Conservation (phyloP, 1,140 invertebrate species). For the Phenacoccus solenopsis region DNA sequence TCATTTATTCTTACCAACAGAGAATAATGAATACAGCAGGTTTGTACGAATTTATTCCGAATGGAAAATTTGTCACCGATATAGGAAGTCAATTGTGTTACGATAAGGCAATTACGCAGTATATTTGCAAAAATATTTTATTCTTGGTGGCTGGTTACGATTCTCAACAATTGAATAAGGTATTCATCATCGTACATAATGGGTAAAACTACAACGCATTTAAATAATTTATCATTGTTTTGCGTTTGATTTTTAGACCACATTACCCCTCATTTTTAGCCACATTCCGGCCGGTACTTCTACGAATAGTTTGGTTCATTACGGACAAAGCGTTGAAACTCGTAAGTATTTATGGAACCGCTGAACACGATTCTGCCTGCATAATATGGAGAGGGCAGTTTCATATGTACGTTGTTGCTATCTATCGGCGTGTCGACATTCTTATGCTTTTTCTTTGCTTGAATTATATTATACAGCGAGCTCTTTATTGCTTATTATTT, state of each 20-base stretch:
- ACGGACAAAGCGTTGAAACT: slow-evolving; percentile 34
- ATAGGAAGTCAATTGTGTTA: slow-evolving; percentile 21
- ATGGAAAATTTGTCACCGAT: slow-evolving; percentile 32
- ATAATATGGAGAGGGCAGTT: too few relatives aligned
- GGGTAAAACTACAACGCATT: not conserved
- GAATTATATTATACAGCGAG: too few relatives aligned
- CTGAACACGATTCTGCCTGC: too few relatives aligned
- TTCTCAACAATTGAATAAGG: slow-evolving; percentile 27
- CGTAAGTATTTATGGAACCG: too few relatives aligned
- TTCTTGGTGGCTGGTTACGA: slow-evolving; percentile 26
- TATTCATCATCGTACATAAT: slow-evolving; percentile 25
- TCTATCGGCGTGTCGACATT: too few relatives aligned
- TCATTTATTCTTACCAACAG: too few relatives aligned
- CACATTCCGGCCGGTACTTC: slow-evolving; percentile 66
- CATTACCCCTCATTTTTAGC: slow-evolving; percentile 56
- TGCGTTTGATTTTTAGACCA: slow-evolving; percentile 38
- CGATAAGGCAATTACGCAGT: slow-evolving; percentile 10
- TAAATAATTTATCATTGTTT: not conserved
- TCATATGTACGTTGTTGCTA: too few relatives aligned
- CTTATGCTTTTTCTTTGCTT: too few relatives aligned
- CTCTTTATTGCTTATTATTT: not conserved
- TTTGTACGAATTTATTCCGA: slow-evolving; percentile 42
- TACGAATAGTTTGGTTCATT: slow-evolving; percentile 42
- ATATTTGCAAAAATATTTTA: slow-evolving; percentile 24
- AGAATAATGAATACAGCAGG: slow-evolving; percentile 32